Evolutionary conservation across 35 echinoderm and acorn worm genomes (phyloP).

Genomic region (Chiridota heheva): DNA sequence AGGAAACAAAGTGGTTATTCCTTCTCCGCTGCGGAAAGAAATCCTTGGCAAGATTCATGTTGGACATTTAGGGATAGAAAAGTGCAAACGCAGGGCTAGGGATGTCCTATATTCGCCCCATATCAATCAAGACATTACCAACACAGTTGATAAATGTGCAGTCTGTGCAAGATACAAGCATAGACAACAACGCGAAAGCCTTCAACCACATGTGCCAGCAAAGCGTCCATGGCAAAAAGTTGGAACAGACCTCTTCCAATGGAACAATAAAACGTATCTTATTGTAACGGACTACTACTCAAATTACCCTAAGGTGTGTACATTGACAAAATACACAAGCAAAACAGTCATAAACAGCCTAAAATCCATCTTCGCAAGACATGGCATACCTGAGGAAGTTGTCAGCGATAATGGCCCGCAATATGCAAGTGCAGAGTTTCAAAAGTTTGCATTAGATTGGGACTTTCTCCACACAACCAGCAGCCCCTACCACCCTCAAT

Average conservation of each 20-base stretch:
- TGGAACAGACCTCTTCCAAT: slow-evolving; percentile 11
- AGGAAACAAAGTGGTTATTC: slow-evolving; percentile 30
- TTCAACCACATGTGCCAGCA: background rate
- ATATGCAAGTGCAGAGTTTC: background rate
- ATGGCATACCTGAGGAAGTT: background rate
- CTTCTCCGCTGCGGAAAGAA: background rate
- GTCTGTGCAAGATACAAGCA: background rate
- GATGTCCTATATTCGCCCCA: background rate
- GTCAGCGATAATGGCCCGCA: slow-evolving; percentile 25
- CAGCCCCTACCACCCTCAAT: slow-evolving; percentile 18
- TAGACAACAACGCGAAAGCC: background rate
- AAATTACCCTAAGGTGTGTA: background rate
- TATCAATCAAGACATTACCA: background rate
- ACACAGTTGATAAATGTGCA: background rate
- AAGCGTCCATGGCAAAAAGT: slow-evolving; percentile 18
- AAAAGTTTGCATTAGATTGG: slow-evolving; percentile 11
- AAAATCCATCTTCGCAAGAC: slow-evolving; percentile 9
- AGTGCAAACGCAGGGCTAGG: slow-evolving; percentile 33
- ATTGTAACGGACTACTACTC: slow-evolving; percentile 31
- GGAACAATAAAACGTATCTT: slow-evolving; percentile 22
- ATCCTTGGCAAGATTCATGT: slow-evolving; percentile 29
- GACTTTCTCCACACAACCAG: background rate
- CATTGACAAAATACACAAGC: background rate
- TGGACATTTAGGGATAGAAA: slow-evolving; percentile 24
- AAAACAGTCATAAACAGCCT: background rate